Conservation (phyloP, 2,888 invertebrate species). For the Hydrotaea diabolus region DNA sequence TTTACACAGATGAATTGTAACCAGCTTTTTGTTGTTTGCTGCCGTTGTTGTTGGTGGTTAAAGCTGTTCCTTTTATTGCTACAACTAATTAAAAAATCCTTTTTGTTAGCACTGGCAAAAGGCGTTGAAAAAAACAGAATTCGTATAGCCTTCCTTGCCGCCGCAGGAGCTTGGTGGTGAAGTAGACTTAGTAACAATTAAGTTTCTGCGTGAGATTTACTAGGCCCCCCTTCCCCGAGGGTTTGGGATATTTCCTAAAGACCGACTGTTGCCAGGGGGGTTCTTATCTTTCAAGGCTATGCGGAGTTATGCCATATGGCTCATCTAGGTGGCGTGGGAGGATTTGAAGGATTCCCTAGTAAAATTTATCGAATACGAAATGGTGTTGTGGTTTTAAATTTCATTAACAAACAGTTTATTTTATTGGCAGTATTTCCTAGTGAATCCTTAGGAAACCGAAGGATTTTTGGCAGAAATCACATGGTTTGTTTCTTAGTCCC, state of each 20-base stretch:
- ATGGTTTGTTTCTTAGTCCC: too few relatives aligned
- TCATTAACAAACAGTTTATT: background rate
- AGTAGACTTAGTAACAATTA: background rate
- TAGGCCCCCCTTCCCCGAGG: background rate
- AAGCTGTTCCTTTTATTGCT: slow-evolving; percentile 34
- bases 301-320: background rate
- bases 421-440: background rate
- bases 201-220: slow-evolving; percentile 3
- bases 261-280: background rate
- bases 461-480: too few relatives aligned
- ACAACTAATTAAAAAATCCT: slow-evolving; percentile 61
- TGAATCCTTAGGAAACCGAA: too few relatives aligned
- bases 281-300: background rate
- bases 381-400: background rate
- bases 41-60: slow-evolving; percentile 28
- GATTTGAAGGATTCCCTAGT: background rate
- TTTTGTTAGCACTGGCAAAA: slow-evolving; percentile 23
- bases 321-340: background rate
- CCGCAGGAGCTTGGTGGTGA: background rate
- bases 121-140: slow-evolving; percentile 37
- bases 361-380: background rate
- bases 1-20: slow-evolving; percentile 1
- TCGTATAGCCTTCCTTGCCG: background rate
- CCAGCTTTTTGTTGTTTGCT: background rate
- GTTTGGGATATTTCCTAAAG: background rate